These are phyloP conservation scores for Hycleus phaleratus DNA, from an alignment of 1,140 invertebrate species.

Conservation along the genomic window DNA sequence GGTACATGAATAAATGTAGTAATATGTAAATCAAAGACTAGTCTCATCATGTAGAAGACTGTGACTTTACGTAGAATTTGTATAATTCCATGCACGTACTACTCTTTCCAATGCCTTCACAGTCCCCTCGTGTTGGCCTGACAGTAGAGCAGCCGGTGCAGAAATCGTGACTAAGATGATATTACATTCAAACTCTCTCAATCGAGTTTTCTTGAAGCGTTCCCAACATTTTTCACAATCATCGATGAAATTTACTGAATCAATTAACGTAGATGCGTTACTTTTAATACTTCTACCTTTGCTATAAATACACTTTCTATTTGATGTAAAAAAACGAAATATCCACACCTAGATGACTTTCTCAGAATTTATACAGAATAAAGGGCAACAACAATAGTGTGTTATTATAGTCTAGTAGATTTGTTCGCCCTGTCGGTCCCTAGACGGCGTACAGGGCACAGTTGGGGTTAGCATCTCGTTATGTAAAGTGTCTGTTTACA, in stretches of 20 bases:
- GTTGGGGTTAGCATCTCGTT: constrained; percentile 38
- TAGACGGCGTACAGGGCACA: constrained; percentile 15
- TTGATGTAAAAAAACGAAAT: neutral
- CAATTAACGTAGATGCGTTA: too few species aligned
- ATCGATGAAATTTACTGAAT: neutral
- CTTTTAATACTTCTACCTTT: too few species aligned
- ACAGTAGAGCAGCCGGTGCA: constrained; percentile 23
- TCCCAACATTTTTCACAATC: constrained; percentile 4
- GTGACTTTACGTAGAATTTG: constrained; percentile 9
- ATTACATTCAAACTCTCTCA: constrained; percentile 19
- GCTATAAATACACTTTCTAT: too few species aligned
- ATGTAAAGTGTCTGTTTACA: constrained; percentile 40
- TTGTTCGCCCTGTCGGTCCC: constrained; percentile 7
- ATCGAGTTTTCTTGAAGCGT: constrained; percentile 12
- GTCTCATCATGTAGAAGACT: neutral
- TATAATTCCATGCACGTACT: constrained; percentile 24
- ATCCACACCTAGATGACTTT: neutral
- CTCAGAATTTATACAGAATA: too few species aligned
- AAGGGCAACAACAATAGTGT: neutral
- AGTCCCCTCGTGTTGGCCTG: constrained; percentile 9
- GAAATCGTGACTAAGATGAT: constrained; percentile 29
- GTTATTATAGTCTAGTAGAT: constrained; percentile 1
- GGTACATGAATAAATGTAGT: constrained; percentile 19
- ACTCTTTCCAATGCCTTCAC: constrained; percentile 19
- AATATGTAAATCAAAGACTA: constrained; percentile 26